Conservation (phyloP, 2,797 vertebrate species). For the Philypnodon macrostomus region DNA sequence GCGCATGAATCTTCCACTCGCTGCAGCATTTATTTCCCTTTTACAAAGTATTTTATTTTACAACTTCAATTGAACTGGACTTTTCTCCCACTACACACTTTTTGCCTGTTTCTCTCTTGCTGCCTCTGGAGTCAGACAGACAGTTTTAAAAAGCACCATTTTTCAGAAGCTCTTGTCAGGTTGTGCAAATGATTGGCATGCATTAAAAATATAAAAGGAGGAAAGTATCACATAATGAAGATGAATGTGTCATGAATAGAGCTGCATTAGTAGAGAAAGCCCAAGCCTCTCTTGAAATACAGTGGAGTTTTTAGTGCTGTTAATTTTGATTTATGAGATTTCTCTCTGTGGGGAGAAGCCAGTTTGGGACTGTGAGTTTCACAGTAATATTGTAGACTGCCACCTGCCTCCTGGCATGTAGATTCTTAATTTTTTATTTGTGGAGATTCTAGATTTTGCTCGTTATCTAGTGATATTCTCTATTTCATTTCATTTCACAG, state of each 20-base stretch:
- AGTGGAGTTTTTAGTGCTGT: neutral
- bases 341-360: neutral
- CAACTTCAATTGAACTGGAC: conserved; percentile 85
- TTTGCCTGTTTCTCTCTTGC: conserved; percentile 67
- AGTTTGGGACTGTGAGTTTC: too few relatives aligned
- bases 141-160: conserved; percentile 14
- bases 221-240: conserved; percentile 20
- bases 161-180: conserved; percentile 26
- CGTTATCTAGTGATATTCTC: too few relatives aligned
- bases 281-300: neutral
- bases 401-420: too few relatives aligned
- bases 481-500: too few relatives aligned
- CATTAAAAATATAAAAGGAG: conserved; percentile 20
- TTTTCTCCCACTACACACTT: conserved; percentile 73
- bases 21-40: conserved; percentile 95
- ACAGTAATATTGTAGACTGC: too few relatives aligned
- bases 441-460: too few relatives aligned
- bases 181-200: conserved; percentile 36
- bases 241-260: conserved; percentile 6
- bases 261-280: conserved; percentile 15
- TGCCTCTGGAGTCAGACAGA: conserved; percentile 21
- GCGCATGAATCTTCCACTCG: conserved; percentile 93
- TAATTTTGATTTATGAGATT: neutral
- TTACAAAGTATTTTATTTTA: conserved; percentile 99
- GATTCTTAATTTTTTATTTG: too few relatives aligned